Conservation (phyloP, 2,113 vertebrate species). For the Pungitius pungitius region DNA sequence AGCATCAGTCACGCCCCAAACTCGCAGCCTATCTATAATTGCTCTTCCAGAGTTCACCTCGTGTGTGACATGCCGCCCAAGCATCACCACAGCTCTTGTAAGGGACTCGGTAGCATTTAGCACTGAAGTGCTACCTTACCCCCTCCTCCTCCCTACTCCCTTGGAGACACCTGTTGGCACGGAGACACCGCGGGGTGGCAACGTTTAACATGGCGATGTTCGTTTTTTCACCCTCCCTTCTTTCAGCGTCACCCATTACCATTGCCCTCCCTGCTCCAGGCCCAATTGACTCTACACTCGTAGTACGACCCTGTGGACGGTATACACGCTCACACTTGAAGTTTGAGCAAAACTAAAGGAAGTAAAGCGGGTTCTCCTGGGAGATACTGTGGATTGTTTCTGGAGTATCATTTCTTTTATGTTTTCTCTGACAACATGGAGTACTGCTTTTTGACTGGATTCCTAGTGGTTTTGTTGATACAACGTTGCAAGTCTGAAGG, state of each 20-base stretch:
- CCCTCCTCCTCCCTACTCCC: background rate
- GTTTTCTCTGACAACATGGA: conserved; percentile 69
- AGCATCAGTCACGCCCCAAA: conserved; percentile 49
- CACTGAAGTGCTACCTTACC: conserved; percentile 63
- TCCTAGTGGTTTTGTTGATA: conserved; percentile 69
- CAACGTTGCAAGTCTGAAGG: conserved; percentile 73
- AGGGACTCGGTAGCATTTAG: conserved; percentile 67
- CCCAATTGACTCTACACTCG: conserved; percentile 39
- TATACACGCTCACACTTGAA: conserved; percentile 32
- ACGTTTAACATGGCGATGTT: conserved; percentile 66
- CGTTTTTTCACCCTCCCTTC: conserved; percentile 62
- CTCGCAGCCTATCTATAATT: conserved; percentile 77
- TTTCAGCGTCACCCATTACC: conserved; percentile 63
- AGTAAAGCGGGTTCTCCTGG: conserved; percentile 30
- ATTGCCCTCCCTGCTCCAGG: conserved; percentile 45
- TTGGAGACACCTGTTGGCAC: conserved; percentile 58
- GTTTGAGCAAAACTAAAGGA: conserved; percentile 30
- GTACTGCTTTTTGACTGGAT: conserved; percentile 64
- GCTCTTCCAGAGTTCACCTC: conserved; percentile 68
- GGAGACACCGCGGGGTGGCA: conserved; percentile 42
- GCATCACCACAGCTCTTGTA: conserved; percentile 51
- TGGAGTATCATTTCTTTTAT: conserved; percentile 30
- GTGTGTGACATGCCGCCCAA: conserved; percentile 75
- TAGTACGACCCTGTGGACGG: conserved; percentile 17
- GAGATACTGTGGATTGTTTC: conserved; percentile 32